Conservation (phyloP, 2,113 vertebrate genomes). For the Gallinago undulata region DNA sequence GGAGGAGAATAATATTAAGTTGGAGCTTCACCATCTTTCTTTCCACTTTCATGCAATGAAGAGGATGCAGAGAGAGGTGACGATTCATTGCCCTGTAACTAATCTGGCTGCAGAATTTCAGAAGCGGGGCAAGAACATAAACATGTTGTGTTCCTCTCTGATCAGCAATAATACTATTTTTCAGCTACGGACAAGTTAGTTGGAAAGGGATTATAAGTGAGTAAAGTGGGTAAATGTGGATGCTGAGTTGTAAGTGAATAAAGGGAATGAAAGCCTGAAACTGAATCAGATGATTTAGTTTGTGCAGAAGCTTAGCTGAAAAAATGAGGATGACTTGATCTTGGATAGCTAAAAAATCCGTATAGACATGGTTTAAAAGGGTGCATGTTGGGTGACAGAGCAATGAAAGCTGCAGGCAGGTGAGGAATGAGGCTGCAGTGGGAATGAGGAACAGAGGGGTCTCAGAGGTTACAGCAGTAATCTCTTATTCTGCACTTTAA, state of each 20-base stretch:
- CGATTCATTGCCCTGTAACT: background rate
- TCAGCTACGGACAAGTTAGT: background rate
- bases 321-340: background rate
- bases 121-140: background rate
- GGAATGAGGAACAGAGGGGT: background rate
- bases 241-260: background rate
- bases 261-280: background rate
- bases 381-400: background rate
- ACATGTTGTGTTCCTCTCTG: background rate
- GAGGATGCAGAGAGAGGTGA: background rate
- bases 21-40: background rate
- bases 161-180: background rate
- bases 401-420: background rate
- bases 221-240: background rate
- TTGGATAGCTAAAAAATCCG: background rate
- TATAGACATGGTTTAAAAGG: background rate
- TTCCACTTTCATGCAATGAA: background rate
- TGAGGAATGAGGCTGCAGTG: background rate
- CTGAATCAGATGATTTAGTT: background rate
- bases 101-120: background rate
- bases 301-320: background rate
- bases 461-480: background rate
- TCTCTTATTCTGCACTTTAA: background rate
- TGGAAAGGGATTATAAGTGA: background rate
- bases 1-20: background rate